Base-by-base conservation (phyloP, 1,140 invertebrate genomes). In the Gyrodactylus bullatarudis region DNA sequence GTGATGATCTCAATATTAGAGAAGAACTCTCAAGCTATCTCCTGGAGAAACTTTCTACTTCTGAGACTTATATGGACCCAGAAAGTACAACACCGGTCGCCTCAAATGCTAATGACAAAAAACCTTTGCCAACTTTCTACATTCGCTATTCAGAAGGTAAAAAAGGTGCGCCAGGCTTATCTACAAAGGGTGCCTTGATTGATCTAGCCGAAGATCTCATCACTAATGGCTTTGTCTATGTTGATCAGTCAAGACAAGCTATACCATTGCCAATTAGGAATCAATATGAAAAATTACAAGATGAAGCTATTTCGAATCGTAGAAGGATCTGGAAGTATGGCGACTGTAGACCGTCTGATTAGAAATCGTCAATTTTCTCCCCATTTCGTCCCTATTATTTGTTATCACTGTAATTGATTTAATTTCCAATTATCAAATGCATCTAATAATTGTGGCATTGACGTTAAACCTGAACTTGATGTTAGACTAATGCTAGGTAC, bases 141-240 rank as follows among this genome's bases (percentile, higher is more conserved):
- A 23, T n/a, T 19, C 20, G 23, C 8, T 69, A 1, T 26, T 68
- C 1, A 21, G n/a, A 8, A 68, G 68, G 68, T 68, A 25, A 71
- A 26, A 71, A 1, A 71, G 26, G 23, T 20, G 70, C 20, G 1
- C 24, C 70, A 71, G 70, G 20, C 20, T 71, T 26, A 25, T 8
- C 24, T 16, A 71, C 21, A 71, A 26, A 20, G 20, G 24, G 20
- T 20, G 70, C 22, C 24, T 2, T 23, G 24, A 23, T 1, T 19
- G 70, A 71, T 23, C 21, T 23, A 2, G 70, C 21, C 20, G 70
- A 24, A 25, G 70, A 71, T 25, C 20, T 71, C 21, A 21, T 71
- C 24, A 23, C 20, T 24, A 24, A 71, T 71, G 70, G 70, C 21
- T 23, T 71, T 71, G 21, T 71, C 70, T 71, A 71, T 26, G 70